phyloP scores from a whole-genome alignment of 2,888 invertebrate genomes.

The Sussaba pulchella region DNA sequence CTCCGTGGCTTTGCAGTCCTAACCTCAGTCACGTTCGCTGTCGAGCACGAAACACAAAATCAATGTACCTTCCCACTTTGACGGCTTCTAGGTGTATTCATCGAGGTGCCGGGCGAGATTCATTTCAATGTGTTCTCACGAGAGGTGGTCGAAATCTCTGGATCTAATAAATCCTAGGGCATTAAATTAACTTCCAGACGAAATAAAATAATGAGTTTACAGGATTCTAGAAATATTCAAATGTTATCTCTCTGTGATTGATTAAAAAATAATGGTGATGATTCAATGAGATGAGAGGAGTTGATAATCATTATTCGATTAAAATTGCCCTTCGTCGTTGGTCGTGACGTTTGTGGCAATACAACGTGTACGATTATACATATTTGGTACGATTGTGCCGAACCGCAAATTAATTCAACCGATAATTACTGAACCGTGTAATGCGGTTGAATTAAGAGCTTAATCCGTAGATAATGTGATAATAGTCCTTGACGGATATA shows the following conservation, averaged over 20 bases:
- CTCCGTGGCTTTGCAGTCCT: not conserved
- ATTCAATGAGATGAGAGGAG: too few species aligned
- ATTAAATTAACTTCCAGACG: too few species aligned
- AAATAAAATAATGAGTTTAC: too few species aligned
- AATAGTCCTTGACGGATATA: not conserved
- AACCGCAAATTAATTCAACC: slow-evolving; percentile 43
- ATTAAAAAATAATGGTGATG: too few species aligned
- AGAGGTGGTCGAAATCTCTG: too few species aligned
- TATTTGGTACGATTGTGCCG: not conserved
- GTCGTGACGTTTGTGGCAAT: slow-evolving; percentile 18
- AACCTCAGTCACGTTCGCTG: not conserved
- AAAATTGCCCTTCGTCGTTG: not conserved
- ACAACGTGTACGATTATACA: not conserved
- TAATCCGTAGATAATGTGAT: not conserved
- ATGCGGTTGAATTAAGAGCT: slow-evolving; percentile 38
- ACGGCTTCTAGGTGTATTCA: too few species aligned
- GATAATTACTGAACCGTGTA: slow-evolving; percentile 33
- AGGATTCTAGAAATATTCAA: too few species aligned
- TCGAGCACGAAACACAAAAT: not conserved
- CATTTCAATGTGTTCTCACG: too few species aligned
- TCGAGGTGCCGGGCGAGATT: too few species aligned
- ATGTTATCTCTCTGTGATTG: too few species aligned
- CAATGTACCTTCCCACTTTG: too few species aligned
- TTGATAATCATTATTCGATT: not conserved
- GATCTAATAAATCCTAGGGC: too few species aligned